Conservation (phyloP, 2,113 vertebrate species). For the Poicephalus meyeri region DNA sequence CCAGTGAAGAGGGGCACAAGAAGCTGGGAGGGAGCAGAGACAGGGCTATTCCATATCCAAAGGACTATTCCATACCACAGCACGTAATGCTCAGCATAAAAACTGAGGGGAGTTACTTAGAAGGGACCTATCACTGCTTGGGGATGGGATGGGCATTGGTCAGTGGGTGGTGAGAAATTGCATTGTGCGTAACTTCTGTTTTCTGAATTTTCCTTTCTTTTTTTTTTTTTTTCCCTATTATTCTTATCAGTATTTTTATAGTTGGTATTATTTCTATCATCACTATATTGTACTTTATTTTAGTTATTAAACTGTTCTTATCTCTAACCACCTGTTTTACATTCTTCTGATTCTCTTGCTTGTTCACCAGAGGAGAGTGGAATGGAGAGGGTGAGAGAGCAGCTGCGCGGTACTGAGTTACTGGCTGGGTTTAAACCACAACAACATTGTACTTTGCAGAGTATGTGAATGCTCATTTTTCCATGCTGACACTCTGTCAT, state of each 20-base stretch:
- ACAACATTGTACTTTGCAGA: neutral
- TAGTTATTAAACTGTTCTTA: neutral
- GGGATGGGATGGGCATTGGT: neutral
- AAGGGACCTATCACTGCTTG: neutral
- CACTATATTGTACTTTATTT: neutral
- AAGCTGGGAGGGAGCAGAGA: no score
- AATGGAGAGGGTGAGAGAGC: neutral
- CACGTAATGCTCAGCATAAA: neutral
- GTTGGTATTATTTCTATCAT: neutral
- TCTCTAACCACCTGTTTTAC: neutral
- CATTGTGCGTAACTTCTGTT: neutral
- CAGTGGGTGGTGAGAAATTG: neutral
- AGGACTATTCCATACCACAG: neutral
- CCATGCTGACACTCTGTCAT: neutral
- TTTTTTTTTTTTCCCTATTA: neutral
- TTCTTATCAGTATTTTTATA: neutral
- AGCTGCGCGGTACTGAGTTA: neutral
- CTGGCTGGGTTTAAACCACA: neutral
- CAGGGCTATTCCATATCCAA: neutral
- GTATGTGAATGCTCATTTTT: neutral
- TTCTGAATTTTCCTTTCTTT: neutral
- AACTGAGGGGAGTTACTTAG: neutral
- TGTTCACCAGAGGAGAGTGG: neutral
- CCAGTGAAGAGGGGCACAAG: neutral
- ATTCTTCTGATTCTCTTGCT: neutral